Base-by-base conservation (phyloP, 2,113 vertebrate species). In the Pogonocichla stellata region DNA sequence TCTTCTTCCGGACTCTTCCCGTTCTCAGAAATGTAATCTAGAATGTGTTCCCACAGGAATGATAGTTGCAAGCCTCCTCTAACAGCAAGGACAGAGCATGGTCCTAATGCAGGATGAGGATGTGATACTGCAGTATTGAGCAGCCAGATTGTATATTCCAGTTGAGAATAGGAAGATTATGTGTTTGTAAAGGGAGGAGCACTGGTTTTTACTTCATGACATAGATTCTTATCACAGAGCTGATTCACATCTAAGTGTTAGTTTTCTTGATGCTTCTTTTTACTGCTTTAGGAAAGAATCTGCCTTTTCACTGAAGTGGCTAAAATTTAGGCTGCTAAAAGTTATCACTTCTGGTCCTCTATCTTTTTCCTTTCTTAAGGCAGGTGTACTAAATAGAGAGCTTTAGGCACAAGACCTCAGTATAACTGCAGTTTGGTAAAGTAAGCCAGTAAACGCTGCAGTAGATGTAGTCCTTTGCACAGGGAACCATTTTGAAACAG, bases 21-120 rank as follows among this genome's bases (percentile, higher is more conserved):
- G 28, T 96, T 96, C 90, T 96, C 82, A 96, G 95, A 97, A 96
- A 92, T 86, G 92, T 86, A 86, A 94, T 93, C 86, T 80, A 88
- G 90, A 91, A 45, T 84, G 65, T 26, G 34, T 88, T 95, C 93
- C 93, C 81, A 57, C 48, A 82, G 96, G 94, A 88, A 70, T 48
- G 56, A 60, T 25, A 58, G 61, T 61, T 85, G 73, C 67, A 47
- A 80, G 34, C 87, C 31, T 81, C 45, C 86, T 73, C 38, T 82
- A 71, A 40, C 67, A 66, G 82, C 56, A 40, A 17, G 1, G 18
- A 33, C n/a, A 64, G 66, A 90, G 72, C 36, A 4, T 17, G 18
- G 64, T 26, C 56, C 64, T 94, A n/a, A 33, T n/a, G 64, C 67
- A 47, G 71, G 53, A 33, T 70, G 60, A 62, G 48, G 80, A 18